Evolutionary conservation across 2,888 invertebrate genomes (phyloP), one percentile per base, ranked within the genome.

Genomic region (Heterodera filipjevi): DNA sequence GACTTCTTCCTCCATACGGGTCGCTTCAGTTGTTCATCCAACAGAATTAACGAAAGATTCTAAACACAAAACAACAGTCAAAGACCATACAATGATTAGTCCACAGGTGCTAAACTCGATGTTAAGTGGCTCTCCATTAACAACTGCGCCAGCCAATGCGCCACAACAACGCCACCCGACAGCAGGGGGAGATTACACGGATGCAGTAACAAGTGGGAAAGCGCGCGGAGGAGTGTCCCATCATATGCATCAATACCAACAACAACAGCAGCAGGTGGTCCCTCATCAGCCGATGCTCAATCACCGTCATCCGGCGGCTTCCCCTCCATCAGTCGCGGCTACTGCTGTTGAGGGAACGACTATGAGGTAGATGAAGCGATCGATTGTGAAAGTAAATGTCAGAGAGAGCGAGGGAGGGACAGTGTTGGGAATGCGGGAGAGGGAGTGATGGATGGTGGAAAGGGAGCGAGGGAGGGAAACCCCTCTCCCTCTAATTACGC

Each of bases 301-400:
- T n/a, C 59, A 27, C 59, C 59, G 59, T 59, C 59, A 59, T 59
- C 59, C 59, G 59, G 59, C 59, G 27, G 59, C 27, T 27, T 59
- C 59, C 59, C 59, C 59, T 59, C 59, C 59, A 27, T 59, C 59
- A 5, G 27, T 59, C 27, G 59, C 27, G 59, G 10, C 59, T 59
- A 27, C 59, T 59, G 59, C 27, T 59, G 59, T 59, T 59, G 59
- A 59, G 59, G 59, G 59, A 59, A 59, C 59, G 59, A 59, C 59
- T n/a, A 59, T 59, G 59, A 59, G 59, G 59, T 59, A 27, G 27
- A 27, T 59, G 27, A 59, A 27, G 59, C 59, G 59, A 59, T 59
- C 59, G 59, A 59, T 59, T n/a, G 59, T 10, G 59, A 59, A 59
- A 59, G 59, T 19, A 22, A 53, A 53, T 53, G 53, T 53, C 22